Conservation (phyloP, 2,113 vertebrate species). For the Eira barbara region DNA sequence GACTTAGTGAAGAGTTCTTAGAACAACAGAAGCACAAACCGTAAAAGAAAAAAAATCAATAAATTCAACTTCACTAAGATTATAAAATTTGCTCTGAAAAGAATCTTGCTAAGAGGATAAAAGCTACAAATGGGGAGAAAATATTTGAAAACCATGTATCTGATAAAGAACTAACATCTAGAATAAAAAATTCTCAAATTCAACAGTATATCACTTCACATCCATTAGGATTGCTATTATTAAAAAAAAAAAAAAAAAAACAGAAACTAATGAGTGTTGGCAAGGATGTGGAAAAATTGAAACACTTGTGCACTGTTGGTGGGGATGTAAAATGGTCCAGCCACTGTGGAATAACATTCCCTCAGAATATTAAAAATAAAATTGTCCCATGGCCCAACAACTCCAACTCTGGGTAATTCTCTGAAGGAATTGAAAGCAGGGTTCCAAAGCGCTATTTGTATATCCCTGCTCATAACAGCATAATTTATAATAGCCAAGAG, state of each 20-base stretch:
- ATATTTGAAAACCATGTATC: not conserved
- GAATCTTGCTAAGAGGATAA: not conserved
- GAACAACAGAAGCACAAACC: not conserved
- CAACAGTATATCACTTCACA: not conserved
- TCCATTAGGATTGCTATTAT: not conserved
- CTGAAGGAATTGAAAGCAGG: not conserved
- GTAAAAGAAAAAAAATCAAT: not conserved
- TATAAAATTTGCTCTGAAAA: constrained; percentile 11
- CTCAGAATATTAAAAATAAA: not conserved
- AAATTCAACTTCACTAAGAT: not conserved
- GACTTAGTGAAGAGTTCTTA: not conserved
- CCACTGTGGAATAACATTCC: not conserved
- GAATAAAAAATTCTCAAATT: not conserved
- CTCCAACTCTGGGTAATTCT: not conserved
- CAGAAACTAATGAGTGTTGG: not conserved
- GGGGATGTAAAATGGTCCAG: not conserved
- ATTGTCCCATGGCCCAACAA: not conserved
- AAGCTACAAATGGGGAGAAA: not conserved
- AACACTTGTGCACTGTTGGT: not conserved
- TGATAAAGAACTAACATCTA: not conserved
- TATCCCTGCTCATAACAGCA: not conserved
- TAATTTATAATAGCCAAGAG: not conserved
- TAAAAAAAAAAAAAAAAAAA: not conserved
- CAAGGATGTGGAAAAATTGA: not conserved
- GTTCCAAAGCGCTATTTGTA: not conserved